A percentile compares a stretch with the other conserved stretches of the same genome.
phyloP scores from a whole-genome alignment of 2,888 invertebrate species.

The Hydrotaea diabolus region DNA sequence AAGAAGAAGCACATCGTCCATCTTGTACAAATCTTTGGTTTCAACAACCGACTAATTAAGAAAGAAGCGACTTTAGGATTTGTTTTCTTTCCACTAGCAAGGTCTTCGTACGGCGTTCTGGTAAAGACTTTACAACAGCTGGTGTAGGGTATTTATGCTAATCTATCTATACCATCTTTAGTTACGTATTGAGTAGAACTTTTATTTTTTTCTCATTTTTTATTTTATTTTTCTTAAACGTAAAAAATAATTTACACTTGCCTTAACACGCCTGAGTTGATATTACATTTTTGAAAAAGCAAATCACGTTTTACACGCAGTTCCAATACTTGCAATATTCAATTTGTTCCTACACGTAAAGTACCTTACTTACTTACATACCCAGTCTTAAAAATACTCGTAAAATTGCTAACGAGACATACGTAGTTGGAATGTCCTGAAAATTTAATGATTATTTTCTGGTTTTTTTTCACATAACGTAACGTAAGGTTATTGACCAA shows the following conservation, averaged over 20 bases:
- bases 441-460: no score
- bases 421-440: constrained; percentile 7
- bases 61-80: no score
- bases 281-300: background rate
- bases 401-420: background rate
- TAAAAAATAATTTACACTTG: background rate
- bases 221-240: background rate
- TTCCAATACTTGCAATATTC: background rate
- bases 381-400: background rate
- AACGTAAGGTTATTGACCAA: background rate
- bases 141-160: background rate
- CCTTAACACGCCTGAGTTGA: background rate
- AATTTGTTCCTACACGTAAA: constrained; percentile 23
- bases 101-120: no score
- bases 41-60: no score
- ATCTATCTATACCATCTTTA: background rate
- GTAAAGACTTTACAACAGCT: background rate
- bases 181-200: background rate
- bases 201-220: background rate
- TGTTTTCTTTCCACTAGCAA: no score
- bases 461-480: background rate
- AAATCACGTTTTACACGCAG: constrained; percentile 25
- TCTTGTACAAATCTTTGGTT: no score
- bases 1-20: no score
- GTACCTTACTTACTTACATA: background rate